These are phyloP conservation scores for Phyto melanocephala DNA, from an alignment of 2,888 invertebrate genomes.

Conservation along the genomic window DNA sequence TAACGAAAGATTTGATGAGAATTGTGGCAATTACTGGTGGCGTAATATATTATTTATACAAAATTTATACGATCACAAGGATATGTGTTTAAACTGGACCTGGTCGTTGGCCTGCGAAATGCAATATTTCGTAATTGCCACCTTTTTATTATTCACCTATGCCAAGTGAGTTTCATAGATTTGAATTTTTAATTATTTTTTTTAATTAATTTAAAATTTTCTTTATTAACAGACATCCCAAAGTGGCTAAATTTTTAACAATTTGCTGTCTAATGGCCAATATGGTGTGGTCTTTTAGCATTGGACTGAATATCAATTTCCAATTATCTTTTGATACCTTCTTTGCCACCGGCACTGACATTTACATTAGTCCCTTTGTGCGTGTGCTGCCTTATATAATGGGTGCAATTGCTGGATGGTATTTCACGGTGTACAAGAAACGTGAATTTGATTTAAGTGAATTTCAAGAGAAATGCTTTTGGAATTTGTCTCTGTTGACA, in stretches of 20 bases:
- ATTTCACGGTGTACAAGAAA: slow-evolving; percentile 72
- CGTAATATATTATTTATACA: slow-evolving; percentile 78
- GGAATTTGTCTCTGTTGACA: slow-evolving; percentile 74
- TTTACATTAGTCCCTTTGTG: slow-evolving; percentile 81
- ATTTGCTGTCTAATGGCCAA: slow-evolving; percentile 67
- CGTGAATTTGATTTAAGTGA: slow-evolving; percentile 70
- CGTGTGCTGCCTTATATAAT: slow-evolving; percentile 80
- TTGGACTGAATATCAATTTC: slow-evolving; percentile 73
- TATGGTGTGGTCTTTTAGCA: slow-evolving; percentile 73
- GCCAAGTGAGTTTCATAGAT: slow-evolving; percentile 72
- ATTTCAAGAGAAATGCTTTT: slow-evolving; percentile 71
- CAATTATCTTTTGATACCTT: slow-evolving; percentile 77
- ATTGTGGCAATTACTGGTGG: slow-evolving; percentile 78
- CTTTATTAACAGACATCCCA: slow-evolving; percentile 71
- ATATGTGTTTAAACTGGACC: slow-evolving; percentile 79
- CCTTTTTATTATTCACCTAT: slow-evolving; percentile 75
- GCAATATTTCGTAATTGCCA: slow-evolving; percentile 77
- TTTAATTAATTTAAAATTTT: background rate
- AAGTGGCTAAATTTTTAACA: slow-evolving; percentile 69
- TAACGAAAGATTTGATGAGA: slow-evolving; percentile 77
- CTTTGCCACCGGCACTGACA: slow-evolving; percentile 76
- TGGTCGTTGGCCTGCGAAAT: slow-evolving; percentile 79
- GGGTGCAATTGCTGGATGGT: slow-evolving; percentile 79
- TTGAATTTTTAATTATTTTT: background rate
- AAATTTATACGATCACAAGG: slow-evolving; percentile 76